These are phyloP conservation scores for Samia ricini DNA, from an alignment of 1,140 invertebrate species.

Conservation along the genomic window DNA sequence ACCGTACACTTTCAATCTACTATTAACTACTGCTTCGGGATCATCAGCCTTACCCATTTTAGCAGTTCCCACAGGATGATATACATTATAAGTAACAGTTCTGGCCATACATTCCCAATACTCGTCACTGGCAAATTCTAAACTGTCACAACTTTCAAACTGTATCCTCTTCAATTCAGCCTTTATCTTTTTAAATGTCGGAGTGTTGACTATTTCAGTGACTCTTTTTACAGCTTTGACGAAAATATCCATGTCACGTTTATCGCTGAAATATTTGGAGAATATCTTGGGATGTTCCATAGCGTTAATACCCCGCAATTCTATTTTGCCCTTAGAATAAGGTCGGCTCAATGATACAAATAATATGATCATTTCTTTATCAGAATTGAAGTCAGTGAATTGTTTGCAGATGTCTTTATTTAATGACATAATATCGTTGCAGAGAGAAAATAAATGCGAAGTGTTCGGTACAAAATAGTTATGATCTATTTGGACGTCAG, in stretches of 20 bases:
- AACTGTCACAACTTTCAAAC: conserved; percentile 52
- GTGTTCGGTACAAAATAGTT: conserved; percentile 80
- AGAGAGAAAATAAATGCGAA: conserved; percentile 46
- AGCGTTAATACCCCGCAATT: conserved; percentile 83
- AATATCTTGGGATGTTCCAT: conserved; percentile 80
- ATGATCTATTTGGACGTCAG: conserved; percentile 80
- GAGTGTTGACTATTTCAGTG: conserved; percentile 48
- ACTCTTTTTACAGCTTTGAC: conserved; percentile 47
- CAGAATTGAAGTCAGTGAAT: conserved; percentile 78
- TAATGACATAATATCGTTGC: conserved; percentile 62
- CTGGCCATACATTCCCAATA: conserved; percentile 69
- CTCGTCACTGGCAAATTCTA: conserved; percentile 42
- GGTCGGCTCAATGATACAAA: conserved; percentile 61
- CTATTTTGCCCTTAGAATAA: conserved; percentile 56
- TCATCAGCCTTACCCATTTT: conserved; percentile 89
- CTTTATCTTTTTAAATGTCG: conserved; percentile 39
- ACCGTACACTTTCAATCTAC: conserved; percentile 83
- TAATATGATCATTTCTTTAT: conserved; percentile 60
- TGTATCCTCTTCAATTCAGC: conserved; percentile 62
- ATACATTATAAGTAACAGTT: conserved; percentile 62
- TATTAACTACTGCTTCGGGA: conserved; percentile 85
- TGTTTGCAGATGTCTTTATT: conserved; percentile 87
- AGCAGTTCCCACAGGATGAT: conserved; percentile 82
- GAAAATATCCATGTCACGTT: conserved; percentile 53
- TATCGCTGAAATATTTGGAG: conserved; percentile 61